Evolutionary conservation across 2,113 vertebrate genomes (phyloP).

Genomic region (Perca flavescens): DNA sequence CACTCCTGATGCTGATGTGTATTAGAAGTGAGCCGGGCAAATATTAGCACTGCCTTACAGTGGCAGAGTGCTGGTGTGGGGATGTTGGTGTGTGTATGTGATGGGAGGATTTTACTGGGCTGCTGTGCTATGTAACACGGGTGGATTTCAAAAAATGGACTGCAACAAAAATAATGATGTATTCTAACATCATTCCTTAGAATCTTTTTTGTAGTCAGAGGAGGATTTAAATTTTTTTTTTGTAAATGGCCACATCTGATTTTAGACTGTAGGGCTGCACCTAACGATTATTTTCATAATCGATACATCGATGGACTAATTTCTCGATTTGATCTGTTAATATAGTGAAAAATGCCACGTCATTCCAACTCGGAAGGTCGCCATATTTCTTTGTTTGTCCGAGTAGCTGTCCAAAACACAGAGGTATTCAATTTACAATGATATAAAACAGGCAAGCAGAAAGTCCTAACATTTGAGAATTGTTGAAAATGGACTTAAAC

Average conservation of each 20-base stretch:
- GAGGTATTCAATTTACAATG: not conserved
- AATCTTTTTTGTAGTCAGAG: not conserved
- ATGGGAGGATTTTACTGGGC: slow-evolving; percentile 44
- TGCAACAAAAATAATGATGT: slow-evolving; percentile 17
- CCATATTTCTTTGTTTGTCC: not conserved
- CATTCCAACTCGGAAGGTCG: not conserved
- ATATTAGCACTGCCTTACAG: slow-evolving; percentile 81
- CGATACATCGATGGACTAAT: not conserved
- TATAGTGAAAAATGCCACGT: not conserved
- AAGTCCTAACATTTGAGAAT: not conserved
- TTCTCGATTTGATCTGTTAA: not conserved
- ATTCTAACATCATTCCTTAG: not conserved
- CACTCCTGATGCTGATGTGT: slow-evolving; percentile 80
- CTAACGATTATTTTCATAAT: not conserved
- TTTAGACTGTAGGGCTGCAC: not conserved
- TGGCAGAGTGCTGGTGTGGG: slow-evolving; percentile 61
- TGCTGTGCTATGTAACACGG: slow-evolving; percentile 37
- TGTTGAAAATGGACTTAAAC: not conserved
- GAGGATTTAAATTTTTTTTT: not conserved
- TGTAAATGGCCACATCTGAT: not conserved
- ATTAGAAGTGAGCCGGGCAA: slow-evolving; percentile 83
- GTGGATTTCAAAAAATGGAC: not conserved
- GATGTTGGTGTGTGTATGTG: slow-evolving; percentile 41
- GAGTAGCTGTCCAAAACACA: not conserved
- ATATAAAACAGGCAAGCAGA: not conserved